phyloP scores from a whole-genome alignment of 2,113 vertebrate species.

The Salvelinus namaycush region DNA sequence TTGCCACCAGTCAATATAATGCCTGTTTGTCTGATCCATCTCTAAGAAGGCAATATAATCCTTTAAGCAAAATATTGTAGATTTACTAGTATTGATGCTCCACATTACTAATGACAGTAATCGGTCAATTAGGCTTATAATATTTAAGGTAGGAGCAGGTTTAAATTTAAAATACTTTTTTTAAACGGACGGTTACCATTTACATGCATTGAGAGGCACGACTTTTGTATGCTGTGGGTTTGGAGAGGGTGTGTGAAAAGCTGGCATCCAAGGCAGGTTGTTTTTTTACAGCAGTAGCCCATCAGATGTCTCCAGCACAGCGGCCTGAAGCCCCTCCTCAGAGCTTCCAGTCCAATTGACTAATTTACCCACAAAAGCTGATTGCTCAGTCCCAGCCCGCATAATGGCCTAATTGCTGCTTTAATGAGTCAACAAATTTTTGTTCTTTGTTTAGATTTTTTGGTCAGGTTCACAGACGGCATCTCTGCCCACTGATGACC shows the following conservation, averaged over 20 bases:
- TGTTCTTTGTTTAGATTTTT: conserved; percentile 45
- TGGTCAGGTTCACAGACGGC: conserved; percentile 30
- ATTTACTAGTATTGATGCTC: conserved; percentile 8
- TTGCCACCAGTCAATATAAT: too few species aligned
- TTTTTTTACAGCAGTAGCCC: conserved; percentile 19
- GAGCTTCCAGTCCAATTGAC: conserved; percentile 70
- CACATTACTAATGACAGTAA: conserved; percentile 68
- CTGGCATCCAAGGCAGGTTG: conserved; percentile 20
- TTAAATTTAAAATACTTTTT: conserved; percentile 62
- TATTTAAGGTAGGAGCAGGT: conserved; percentile 69
- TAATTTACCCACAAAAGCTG: conserved; percentile 75
- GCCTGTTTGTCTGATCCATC: conserved; percentile 42
- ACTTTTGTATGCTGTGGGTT: conserved; percentile 69
- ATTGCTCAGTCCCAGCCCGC: conserved; percentile 57
- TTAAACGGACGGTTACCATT: conserved; percentile 52
- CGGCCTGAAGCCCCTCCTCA: conserved; percentile 62
- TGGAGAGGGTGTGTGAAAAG: conserved; percentile 65
- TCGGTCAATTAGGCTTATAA: conserved; percentile 65
- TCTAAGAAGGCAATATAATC: conserved; percentile 22
- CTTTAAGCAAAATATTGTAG: too few species aligned
- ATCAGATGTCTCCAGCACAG: conserved; percentile 70
- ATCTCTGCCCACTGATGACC: conserved; percentile 31
- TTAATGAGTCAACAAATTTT: conserved; percentile 67
- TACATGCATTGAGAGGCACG: conserved; percentile 63
- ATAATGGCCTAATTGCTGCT: conserved; percentile 71